Percentiles rank a stretch among this genome's conserved stretches.
These are phyloP conservation scores for Eublepharis macularius DNA, from an alignment of 2,113 vertebrate genomes.

Conservation along the genomic window DNA sequence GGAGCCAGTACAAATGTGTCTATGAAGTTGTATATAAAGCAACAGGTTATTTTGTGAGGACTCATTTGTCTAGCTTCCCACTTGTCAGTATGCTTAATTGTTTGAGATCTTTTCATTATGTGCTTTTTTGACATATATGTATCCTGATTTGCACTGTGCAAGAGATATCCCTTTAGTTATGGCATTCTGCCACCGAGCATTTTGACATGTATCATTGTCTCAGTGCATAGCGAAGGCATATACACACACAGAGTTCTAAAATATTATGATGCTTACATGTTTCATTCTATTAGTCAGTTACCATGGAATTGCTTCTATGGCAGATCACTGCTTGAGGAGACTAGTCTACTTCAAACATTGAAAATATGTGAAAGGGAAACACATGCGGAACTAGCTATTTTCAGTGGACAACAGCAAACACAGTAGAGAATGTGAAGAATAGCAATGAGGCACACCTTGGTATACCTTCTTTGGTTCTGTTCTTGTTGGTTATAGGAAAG, in stretches of 20 bases:
- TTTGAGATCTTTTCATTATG: background rate
- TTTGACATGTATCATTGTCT: background rate
- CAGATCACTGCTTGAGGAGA: background rate
- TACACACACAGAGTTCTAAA: background rate
- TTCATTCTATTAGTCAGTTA: background rate
- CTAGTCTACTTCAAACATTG: background rate
- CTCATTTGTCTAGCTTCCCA: too few relatives aligned
- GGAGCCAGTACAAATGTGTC: too few relatives aligned
- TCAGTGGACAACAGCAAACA: background rate
- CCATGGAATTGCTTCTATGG: background rate
- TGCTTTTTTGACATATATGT: background rate
- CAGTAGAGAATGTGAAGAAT: background rate
- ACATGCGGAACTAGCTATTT: background rate
- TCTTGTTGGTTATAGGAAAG: background rate
- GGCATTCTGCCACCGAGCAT: background rate
- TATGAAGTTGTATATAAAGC: too few relatives aligned
- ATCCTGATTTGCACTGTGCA: background rate
- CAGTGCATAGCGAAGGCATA: background rate
- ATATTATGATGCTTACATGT: background rate
- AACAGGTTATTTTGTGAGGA: too few relatives aligned
- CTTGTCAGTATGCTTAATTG: background rate
- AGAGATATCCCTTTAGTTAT: background rate
- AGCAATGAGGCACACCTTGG: background rate
- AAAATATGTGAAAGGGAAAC: background rate
- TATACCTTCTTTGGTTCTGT: background rate